Base-by-base conservation (phyloP, 1,140 invertebrate genomes). In the Atta colombica region DNA sequence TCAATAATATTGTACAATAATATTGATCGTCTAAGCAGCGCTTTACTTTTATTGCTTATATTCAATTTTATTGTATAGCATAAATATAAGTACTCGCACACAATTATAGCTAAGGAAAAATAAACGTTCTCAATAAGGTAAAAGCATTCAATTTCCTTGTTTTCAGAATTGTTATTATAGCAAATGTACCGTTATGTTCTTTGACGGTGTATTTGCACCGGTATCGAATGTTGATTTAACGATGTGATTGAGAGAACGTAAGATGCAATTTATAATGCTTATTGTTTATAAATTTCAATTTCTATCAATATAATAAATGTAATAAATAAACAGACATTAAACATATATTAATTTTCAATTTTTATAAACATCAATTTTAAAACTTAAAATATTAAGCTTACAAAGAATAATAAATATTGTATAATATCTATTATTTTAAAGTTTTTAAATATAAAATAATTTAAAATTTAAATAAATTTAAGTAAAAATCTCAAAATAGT, bases 141-240 rank as follows among this genome's bases (percentile, higher is more conserved):
- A 63, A 77, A 65, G 39, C 28, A 14, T 5, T 4, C 28, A 61
- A 35, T 25, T 51, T 65, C 39, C 45, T 65, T 66, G 25, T 78
- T 66, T 21, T 18, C 77, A 31, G 35, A 31, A 78, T 49, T 69
- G 66, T 12, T 14, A 49, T 25, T 69, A 51, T 25, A 49, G 25
- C 1, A 31, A 65, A 14, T 49, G 21, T 3, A 65, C 39, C 25
- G 39, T 78, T 78, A 78, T 51, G 6, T 28, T 65, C 16, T 65
- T 25, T 66, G 60, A 77, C 5, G 16, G 8, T 66, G 35, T 68
- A 49, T 49, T 6, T 55, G 16, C 28, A 39, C 10, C 21, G 31
- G 35, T 49, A 78, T 51, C 39, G 3, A 21, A 75, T 8, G 12
- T 75, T 75, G 12, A 1, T 78, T 66, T 78, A 78, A 78, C n/a